Evolutionary conservation across 2,888 invertebrate genomes (phyloP).

Genomic region (Torymus auratus): DNA sequence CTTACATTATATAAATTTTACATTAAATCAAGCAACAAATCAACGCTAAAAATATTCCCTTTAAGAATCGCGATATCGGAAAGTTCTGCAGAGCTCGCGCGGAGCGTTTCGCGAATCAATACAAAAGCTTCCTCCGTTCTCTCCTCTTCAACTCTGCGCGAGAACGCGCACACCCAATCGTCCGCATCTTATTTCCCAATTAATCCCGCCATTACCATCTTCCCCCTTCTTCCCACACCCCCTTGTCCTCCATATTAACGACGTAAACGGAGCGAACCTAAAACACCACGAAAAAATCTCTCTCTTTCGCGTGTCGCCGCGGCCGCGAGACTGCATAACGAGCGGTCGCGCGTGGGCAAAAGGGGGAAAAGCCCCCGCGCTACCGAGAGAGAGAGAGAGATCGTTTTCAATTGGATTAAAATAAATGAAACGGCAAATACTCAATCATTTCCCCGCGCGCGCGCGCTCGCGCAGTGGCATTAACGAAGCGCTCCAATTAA

Average conservation of each 20-base stretch:
- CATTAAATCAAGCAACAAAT: too few species aligned
- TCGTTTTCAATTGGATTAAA: conserved; percentile 56
- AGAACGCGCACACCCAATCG: background rate
- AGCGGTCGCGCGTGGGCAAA: background rate
- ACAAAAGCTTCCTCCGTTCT: background rate
- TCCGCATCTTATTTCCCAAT: conserved; percentile 37
- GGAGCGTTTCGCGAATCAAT: conserved; percentile 5
- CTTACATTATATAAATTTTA: too few species aligned
- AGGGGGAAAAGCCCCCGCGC: too few species aligned
- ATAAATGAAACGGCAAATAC: conserved; percentile 57
- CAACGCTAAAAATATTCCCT: too few species aligned
- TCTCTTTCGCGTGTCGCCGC: conserved; percentile 25
- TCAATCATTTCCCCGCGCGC: conserved; percentile 45
- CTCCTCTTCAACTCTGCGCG: background rate
- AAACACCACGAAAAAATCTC: background rate
- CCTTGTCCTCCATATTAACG: too few species aligned
- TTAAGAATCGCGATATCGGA: too few species aligned
- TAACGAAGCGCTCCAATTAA: conserved; percentile 56
- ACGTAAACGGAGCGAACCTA: too few species aligned
- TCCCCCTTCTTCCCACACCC: background rate
- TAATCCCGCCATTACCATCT: conserved; percentile 29
- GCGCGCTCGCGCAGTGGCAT: conserved; percentile 30
- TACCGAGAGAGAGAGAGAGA: background rate
- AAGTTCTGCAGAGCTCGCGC: background rate
- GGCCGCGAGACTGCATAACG: conserved; percentile 31